Base-by-base conservation (phyloP, 2,888 invertebrate species). In the Agrotis exclamationis region DNA sequence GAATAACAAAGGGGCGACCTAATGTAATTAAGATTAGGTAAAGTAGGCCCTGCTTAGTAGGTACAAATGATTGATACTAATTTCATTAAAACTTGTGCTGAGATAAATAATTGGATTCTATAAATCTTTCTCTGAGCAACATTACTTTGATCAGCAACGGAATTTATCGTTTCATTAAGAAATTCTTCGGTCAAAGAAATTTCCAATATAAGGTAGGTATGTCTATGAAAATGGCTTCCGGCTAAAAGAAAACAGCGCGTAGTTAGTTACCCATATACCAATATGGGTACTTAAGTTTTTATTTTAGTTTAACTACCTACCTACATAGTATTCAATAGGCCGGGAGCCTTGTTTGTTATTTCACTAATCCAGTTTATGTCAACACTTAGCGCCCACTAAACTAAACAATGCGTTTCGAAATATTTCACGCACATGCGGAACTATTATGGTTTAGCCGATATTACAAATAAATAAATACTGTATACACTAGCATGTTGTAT, bases 131-230 rank as follows among this genome's bases (percentile, higher is more conserved):
- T 51, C 59, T 73, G 66, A 76, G 59, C 76, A 80, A 76, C 76
- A 83, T 85, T 76, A 74, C 87, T 88, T 88, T 87, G 87, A 87
- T 89, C 87, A 86, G 86, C 76, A 73, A 73, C 63, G 85, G 86
- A 88, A 89, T 90, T 89, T 87, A 88, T 87, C 84, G 86, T 88
- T 89, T 91, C 86, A 88, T 90, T 88, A 88, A 82, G 77, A 87
- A 88, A 90, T 90, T 89, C 88, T 87, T 87, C 60, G 77, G 76
- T 76, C 79, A 77, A 84, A 87, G 83, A 85, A 87, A 88, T 85
- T 84, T 87, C 80, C 77, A 74, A 84, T 86, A 83, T 81, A 78
- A 78, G 64, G 65, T 76, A 80, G 63, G 69, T 76, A 80, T 70
- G 62, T 77, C 69, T 77, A 79, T 74, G 63, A 82, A 85, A 83